Evolutionary conservation across 2,888 invertebrate species (phyloP), one percentile per base, ranked within the genome.

Genomic region (Carpatolechia fugitivella): DNA sequence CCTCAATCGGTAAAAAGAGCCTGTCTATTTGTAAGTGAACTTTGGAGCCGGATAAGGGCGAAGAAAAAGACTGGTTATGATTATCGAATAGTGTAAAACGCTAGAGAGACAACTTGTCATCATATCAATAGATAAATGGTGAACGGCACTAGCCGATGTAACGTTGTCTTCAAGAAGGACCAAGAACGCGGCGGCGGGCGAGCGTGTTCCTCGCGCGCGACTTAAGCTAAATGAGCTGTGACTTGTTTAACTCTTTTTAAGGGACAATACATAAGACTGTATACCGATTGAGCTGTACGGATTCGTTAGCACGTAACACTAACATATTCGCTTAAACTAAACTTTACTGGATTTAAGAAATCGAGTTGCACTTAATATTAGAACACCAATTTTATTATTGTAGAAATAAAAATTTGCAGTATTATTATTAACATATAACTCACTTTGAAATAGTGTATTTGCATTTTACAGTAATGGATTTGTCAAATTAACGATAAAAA

Each of bases 21-120:
- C 35, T 29, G n/a, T 13, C 38, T 44, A 51, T 56, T 46, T 57
- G 24, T 56, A 29, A 13, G 44, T 44, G 44, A 44, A 62, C 55
- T 56, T 64, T 69, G 52, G 57, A 67, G 11, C 65, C 60, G 61
- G 71, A 69, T 59, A 70, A 59, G 74, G 73, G 70, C 65, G 72
- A 80, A 84, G 71, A 77, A 74, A 64, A 88, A 89, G 88, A 87
- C 85, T 89, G 89, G 79, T 80, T 82, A 82, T 76, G 69, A 75
- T 75, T 78, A 76, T 80, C 56, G 75, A 74, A 59, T 78, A 83
- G 76, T 76, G 76, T 76, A 73, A 74, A 70, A 66, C 69, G 74
- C 74, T 80, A 80, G 72, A 69, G 65, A 70, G 70, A 75, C 64
- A 70, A 67, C 69, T 76, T 78, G 68, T 81, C 69, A 78, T 77